phyloP scores from a whole-genome alignment of 1,140 invertebrate species.

The Saccostrea cuccullata region DNA sequence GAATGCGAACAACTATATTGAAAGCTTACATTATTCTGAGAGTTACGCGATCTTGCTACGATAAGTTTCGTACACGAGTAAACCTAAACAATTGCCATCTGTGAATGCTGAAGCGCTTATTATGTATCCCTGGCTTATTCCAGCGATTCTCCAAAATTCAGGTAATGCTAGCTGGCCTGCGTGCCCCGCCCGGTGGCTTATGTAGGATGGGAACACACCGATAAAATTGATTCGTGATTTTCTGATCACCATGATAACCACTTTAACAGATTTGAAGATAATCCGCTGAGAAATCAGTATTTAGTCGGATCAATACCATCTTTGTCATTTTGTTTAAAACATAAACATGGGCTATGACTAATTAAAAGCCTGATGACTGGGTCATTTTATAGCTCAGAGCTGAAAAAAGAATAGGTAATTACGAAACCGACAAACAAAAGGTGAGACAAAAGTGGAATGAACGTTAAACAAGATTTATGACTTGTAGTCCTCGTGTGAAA shows the following conservation, averaged over 20 bases:
- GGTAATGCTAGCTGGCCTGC: conserved; percentile 16
- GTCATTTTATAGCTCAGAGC: neutral
- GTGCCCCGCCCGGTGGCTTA: conserved; percentile 6
- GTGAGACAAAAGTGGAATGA: conserved; percentile 17
- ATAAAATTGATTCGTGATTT: conserved; percentile 32
- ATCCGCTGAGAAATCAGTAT: conserved; percentile 22
- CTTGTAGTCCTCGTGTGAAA: conserved; percentile 30
- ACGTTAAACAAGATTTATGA: conserved; percentile 16
- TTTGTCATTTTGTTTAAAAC: conserved; percentile 37
- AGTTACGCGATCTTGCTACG: neutral
- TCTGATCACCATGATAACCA: conserved; percentile 35
- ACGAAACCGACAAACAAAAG: conserved; percentile 23
- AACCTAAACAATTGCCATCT: conserved; percentile 27
- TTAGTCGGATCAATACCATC: conserved; percentile 37
- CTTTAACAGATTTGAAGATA: conserved; percentile 15
- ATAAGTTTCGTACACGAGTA: conserved; percentile 25
- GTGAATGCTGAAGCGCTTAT: conserved; percentile 16
- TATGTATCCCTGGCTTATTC: conserved; percentile 16
- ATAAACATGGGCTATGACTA: conserved; percentile 33
- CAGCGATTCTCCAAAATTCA: neutral
- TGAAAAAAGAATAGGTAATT: conserved; percentile 7
- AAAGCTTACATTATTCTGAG: conserved; percentile 27
- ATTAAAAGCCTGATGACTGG: conserved; percentile 6
- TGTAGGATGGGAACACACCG: conserved; percentile 1
- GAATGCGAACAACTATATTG: conserved; percentile 20